phyloP scores from a whole-genome alignment of 2,113 vertebrate species.

The Hemibagrus wyckioides region DNA sequence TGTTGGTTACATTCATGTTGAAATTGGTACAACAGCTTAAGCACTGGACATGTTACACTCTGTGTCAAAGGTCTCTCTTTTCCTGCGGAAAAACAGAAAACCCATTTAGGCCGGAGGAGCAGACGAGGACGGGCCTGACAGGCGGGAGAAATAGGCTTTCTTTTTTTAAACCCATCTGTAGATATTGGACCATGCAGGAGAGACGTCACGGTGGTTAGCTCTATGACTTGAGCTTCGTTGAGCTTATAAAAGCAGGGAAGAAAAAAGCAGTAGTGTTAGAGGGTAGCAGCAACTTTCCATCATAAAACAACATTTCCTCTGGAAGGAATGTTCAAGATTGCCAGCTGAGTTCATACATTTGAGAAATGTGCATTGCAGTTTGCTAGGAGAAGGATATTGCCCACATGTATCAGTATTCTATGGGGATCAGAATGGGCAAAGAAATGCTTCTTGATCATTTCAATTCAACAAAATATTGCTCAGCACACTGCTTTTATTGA shows the following conservation, averaged over 20 bases:
- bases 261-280: background rate
- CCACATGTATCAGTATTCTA: slow-evolving; percentile 9
- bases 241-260: slow-evolving; percentile 31
- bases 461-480: slow-evolving; percentile 67
- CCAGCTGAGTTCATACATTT: slow-evolving; percentile 18
- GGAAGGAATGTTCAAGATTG: slow-evolving; percentile 11
- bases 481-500: slow-evolving; percentile 62
- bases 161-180: slow-evolving; percentile 51
- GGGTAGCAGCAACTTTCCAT: slow-evolving; percentile 16
- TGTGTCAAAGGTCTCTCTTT: slow-evolving; percentile 54
- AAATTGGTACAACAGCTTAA: slow-evolving; percentile 60
- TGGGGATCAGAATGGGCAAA: slow-evolving; percentile 24
- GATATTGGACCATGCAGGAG: slow-evolving; percentile 56
- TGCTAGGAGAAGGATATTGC: background rate
- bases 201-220: slow-evolving; percentile 53
- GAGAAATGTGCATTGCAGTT: slow-evolving; percentile 25
- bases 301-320: background rate
- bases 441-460: slow-evolving; percentile 69
- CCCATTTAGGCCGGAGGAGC: slow-evolving; percentile 41
- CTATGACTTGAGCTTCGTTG: slow-evolving; percentile 48
- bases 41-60: slow-evolving; percentile 52
- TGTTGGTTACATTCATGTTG: slow-evolving; percentile 53
- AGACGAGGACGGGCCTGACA: slow-evolving; percentile 40
- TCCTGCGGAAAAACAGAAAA: slow-evolving; percentile 51
- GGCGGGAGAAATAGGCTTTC: slow-evolving; percentile 37